A percentile compares a stretch with the other conserved stretches of the same genome.
phyloP scores from a whole-genome alignment of 2,888 invertebrate species.

The Drosophila meridionalis region DNA sequence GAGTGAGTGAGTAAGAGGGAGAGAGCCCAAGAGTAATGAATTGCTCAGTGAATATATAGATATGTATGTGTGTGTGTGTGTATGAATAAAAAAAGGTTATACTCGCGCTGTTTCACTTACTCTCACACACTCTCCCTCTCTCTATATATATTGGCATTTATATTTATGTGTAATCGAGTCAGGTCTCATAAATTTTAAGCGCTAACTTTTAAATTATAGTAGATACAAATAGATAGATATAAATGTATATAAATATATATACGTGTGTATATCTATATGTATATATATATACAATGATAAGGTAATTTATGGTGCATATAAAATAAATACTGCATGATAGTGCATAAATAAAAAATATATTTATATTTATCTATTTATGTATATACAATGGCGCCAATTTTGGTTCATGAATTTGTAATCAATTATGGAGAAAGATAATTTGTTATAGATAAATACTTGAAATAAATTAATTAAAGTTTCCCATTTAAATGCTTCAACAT shows the following conservation, averaged over 20 bases:
- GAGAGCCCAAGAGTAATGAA: conserved; percentile 47
- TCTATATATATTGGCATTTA: conserved; percentile 14
- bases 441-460: conserved; percentile 6
- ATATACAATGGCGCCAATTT: not conserved
- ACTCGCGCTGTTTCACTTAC: not conserved
- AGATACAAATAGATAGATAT: not conserved
- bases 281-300: conserved; percentile 8
- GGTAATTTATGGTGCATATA: conserved; percentile 20
- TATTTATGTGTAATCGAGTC: conserved; percentile 21
- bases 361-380: too few species aligned
- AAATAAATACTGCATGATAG: conserved; percentile 23
- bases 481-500: not conserved
- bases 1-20: not conserved
- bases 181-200: conserved; percentile 30
- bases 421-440: not conserved
- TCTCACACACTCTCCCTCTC: not conserved
- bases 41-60: conserved; percentile 34
- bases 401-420: conserved; percentile 5
- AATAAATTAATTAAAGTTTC: not conserved
- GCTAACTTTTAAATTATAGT: conserved; percentile 21
- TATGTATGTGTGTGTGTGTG: not conserved
- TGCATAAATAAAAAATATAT: conserved; percentile 8
- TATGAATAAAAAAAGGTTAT: conserved; percentile 4
- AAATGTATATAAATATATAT: not conserved
- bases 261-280: not conserved